Base-by-base conservation (phyloP, 1,140 invertebrate species). In the Oedothorax gibbosus region DNA sequence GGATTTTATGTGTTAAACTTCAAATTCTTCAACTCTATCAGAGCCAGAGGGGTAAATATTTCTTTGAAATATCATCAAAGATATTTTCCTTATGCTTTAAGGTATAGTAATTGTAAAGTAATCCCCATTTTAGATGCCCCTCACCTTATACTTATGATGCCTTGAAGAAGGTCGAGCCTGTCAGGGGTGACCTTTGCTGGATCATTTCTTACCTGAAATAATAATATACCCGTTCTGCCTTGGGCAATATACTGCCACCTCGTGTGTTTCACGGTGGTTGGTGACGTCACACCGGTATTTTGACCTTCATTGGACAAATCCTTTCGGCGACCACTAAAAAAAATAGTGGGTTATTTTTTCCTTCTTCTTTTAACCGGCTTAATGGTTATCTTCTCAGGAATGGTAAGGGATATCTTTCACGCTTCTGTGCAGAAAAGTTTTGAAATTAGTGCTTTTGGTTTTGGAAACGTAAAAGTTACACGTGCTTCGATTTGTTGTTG, bases 271-370 rank as follows among this genome's bases (percentile, higher is more conserved):
- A 35, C 35, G 49, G 12, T 50, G 9, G 18, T 51, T 51, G 21
- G 69, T 53, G 69, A 71, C 69, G 69, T 71, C 69, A 71, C 69
- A n/a, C 10, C 51, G 69, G 69, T 71, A 51, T 71, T 71, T 51
- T 51, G 69, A 71, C 69, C 69, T 71, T 71, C 15, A 71, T 71
- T 71, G 69, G 69, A 53, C 69, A 71, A 71, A 51, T 51, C 69
- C 50, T 53, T 71, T 71, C 49, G 69, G n/a, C 69, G 20, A 10
- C 50, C 69, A 71, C 51, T 71, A 51, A 71, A 53, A n/a, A 51
- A 53, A 71, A 71, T 18, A 0, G 69, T 71, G 10, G 50, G 50
- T 18, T 71, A 1, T 35, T 35, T 35, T 35, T 35, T 35, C 35
- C 35, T 35, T 35, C 35, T 35, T 53, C 8, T 71, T 51, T 21